Evolutionary conservation across 2,888 invertebrate genomes (phyloP), one percentile per base, ranked within the genome.

Genomic region (Lepidocyrtinus sp.): DNA sequence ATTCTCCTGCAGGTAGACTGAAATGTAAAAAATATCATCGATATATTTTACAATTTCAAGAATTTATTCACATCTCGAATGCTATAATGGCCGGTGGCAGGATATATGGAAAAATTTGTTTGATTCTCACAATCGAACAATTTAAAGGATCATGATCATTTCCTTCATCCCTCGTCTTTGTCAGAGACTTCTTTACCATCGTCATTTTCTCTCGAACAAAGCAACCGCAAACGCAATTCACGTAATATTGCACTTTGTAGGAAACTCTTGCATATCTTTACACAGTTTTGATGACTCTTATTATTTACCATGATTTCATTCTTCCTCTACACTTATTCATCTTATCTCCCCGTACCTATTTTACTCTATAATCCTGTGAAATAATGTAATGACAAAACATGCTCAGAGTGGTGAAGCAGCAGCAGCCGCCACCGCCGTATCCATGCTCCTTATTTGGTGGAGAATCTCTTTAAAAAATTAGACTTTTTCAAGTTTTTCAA

Each of bases 81-180:
- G 12, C 12, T 7, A 36, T 50, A 50, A 50, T 50, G 50, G 50
- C n/a, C 50, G 50, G 50, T 50, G 78, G 69, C 80, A 80, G 80
- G 80, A 80, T 80, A 68, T 80, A 80, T 80, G 80, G 80, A 80
- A 80, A 80, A 75, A 71, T 80, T 74, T 74, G 79, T 80, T 67
- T 70, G 24, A 70, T 80, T 80, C 75, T 80, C 71, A 80, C 80
- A 80, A 80, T 80, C 80, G 71, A 70, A 80, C 80, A 80, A 63
- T 75, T 80, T 80, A 80, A 69, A 72, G 62, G 69, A 74, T 79
- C 26, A 36, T 50, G n/a, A 50, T 50, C 50, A 2, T 50, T 62
- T 26, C 55, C 64, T 55, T 36, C 62, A 12, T 22, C 55, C 50
- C 45, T 55, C 55, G 70, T 65, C 61, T 62, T 69, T 24, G 45